Evolutionary conservation across 2,797 vertebrate genomes (phyloP), one percentile per base, ranked within the genome.

Genomic region (Hipposideros larvatus): DNA sequence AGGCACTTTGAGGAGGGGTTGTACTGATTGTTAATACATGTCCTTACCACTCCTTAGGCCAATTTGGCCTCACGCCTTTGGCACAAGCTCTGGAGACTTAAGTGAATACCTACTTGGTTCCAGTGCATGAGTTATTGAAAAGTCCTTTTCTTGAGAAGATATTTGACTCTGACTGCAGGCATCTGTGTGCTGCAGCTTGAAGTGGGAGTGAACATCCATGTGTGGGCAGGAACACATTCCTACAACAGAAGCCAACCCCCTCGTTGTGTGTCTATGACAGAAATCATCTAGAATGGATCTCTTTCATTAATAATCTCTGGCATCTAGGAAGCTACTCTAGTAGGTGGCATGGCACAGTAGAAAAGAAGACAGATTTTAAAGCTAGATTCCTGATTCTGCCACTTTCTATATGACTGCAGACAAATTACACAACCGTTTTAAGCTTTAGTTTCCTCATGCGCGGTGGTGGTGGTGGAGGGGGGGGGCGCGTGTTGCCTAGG

Each of bases 311-410:
- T 11, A 63, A 90, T 70, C 41, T 66, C 87, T 11, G 26, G 78
- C 88, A 68, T 71, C 31, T 37, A 63, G 65, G 55, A 84, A 91
- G 83, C 71, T 70, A 26, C 26, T 34, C 46, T 28, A 22, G n/a
- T 26, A 83, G 59, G 24, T 41, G 7, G 51, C 59, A 16, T 26
- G 37, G 71, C 34, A 63, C 0, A 74, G 13, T 55, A 31, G 61
- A 63, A 51, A 95, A 83, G n/a, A 90, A 87, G 5, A 61, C 10
- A 84, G 59, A 85, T 77, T 73, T 88, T 95, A 66, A 91, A 22
- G 71, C 51, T 2, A 13, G 34, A n/a, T 28, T 87, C 31, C 53
- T 74, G 65, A 61, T n/a, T 85, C 65, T 91, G 43, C 31, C 31
- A 59, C 41, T 77, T 84, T 19, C 57, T 79, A 0, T 31, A 31